Base-by-base conservation (phyloP, 2,113 vertebrate species). In the Xenopus laevis region DNA sequence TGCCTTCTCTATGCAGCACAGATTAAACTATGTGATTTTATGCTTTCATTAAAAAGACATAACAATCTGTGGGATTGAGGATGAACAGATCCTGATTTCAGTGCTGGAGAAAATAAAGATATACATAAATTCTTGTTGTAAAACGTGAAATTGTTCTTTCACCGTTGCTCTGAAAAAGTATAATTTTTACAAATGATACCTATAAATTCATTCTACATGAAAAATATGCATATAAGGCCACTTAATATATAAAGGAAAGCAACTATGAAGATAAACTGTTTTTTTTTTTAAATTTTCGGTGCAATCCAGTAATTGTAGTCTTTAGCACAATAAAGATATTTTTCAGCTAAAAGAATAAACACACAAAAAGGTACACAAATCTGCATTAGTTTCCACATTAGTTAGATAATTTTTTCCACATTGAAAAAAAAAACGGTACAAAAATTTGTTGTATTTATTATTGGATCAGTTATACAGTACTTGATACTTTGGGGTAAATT, bases 21-120 rank as follows among this genome's bases (percentile, higher is more conserved):
- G 74, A 77, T 77, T 77, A 77, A 77, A 77, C 74, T 77, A 70
- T 57, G 67, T 61, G 74, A 77, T 77, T 77, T 77, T 77, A 77
- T 77, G 62, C 74, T 77, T 77, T 77, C 74, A 77, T 77, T 77
- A 77, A 77, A 77, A 77, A 77, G 74, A 77, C 74, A 77, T 77
- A 77, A 77, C 74, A 77, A 64, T 63, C 66, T 70, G 74, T 70
- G 74, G 67, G 74, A 77, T 70, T 70, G 74, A 77, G 74, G 74
- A 77, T 69, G 74, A 77, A 77, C 74, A 77, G 74, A 77, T 68
- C 66, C 74, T 69, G 66, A 70, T 77, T 77, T 70, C 67, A 70
- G 74, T 77, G 74, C 74, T 77, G 57, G 74, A 70, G 74, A 77
- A 77, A 70, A 77, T 77, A 77, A 77, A 77, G 67, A 70, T 61